Conservation (phyloP, 2,888 invertebrate genomes). For the Drosophila aldrichi region DNA sequence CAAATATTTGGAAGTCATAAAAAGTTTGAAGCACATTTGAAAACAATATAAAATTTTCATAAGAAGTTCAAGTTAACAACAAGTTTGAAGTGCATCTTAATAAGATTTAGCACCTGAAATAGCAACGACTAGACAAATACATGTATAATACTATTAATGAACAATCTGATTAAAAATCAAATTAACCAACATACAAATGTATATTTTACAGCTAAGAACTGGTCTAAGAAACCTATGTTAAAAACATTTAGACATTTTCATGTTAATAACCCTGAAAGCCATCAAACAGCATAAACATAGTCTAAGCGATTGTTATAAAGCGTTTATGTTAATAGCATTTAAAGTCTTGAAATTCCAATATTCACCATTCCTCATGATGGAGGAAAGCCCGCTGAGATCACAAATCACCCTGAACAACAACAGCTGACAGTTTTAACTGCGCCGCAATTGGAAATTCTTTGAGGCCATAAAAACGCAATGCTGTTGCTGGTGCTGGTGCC, state of each 20-base stretch:
- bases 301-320: slow-evolving; percentile 5
- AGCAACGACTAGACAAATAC: neutral
- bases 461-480: slow-evolving; percentile 55
- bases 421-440: slow-evolving; percentile 64
- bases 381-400: slow-evolving; percentile 10
- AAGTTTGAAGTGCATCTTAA: neutral
- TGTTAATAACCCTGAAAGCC: neutral
- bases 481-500: slow-evolving; percentile 5
- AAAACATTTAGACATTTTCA: neutral
- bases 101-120: neutral
- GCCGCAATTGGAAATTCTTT: slow-evolving; percentile 66
- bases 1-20: neutral
- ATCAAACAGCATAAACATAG: neutral
- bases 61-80: too few relatives aligned
- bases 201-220: neutral
- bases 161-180: too few relatives aligned
- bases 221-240: neutral
- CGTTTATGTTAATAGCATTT: slow-evolving; percentile 1
- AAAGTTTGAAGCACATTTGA: neutral
- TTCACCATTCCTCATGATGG: neutral
- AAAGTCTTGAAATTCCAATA: slow-evolving; percentile 24
- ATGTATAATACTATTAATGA: too few relatives aligned
- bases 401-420: slow-evolving; percentile 51
- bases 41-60: too few relatives aligned
- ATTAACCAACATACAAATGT: too few relatives aligned